Base-by-base conservation (phyloP, 2,113 vertebrate species). In the Apeltes quadracus region DNA sequence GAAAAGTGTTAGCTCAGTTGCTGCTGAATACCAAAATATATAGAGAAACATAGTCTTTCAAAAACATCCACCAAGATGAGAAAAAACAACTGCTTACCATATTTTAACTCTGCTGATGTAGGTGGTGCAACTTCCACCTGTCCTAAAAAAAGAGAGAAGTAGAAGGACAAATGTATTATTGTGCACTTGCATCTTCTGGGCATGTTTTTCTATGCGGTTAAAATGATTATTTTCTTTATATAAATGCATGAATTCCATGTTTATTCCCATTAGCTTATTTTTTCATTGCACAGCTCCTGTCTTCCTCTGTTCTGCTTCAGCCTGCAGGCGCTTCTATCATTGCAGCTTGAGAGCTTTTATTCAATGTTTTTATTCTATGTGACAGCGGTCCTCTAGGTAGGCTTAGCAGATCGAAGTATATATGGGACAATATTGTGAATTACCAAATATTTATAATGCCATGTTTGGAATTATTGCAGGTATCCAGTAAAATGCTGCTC, bases 71-170 rank as follows among this genome's bases (percentile, higher is more conserved):
- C 15, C 6, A 38, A 18, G 1, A 55, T 27, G 10, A 27, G 53
- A 46, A 22, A 48, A 68, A 16, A 73, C 14, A 0, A 56, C 39
- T n/a, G 63, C 87, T 85, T 85, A 92, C 91, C 88, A 4, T 92
- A 92, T 92, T 85, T 89, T 63, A 91, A 73, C 81, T 92, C 86
- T 44, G 86, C 90, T 68, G 65, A 9, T 72, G 91, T 91, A 0
- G 91, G 91, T n/a, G 91, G 90, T 32, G 87, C 82, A 11, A 92
- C 34, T 10, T 84, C 81, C 64, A 92, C 55, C 78, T 82, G 84
- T 39, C 91, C 91, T 92, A 78, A 57, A 87, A 82, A 61, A 69
- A 43, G 59, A 58, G 38, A 76, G 20, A 46, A 65, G 36, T 29
- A 76, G n/a, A 53, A 62, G 44, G 53, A 61, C 68, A 39, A 11